phyloP scores from a whole-genome alignment of 2,797 vertebrate genomes.

The Atherinosoma microstoma region DNA sequence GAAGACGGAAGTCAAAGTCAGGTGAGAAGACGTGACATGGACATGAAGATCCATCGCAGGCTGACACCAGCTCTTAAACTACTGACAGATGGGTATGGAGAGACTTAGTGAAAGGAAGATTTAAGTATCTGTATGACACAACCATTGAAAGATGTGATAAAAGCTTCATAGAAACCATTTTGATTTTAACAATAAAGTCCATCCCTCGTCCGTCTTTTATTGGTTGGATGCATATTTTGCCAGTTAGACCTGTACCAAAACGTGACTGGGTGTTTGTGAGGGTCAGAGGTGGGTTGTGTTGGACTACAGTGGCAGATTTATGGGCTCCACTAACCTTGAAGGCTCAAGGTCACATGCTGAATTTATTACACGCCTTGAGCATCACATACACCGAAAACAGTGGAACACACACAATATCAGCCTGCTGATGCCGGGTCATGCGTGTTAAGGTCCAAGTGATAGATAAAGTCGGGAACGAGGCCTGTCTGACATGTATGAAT shows the following conservation, averaged over 20 bases:
- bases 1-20: slow-evolving; percentile 36
- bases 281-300: slow-evolving; percentile 64
- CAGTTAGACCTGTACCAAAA: slow-evolving; percentile 21
- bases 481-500: slow-evolving; percentile 21
- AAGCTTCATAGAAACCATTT: slow-evolving; percentile 20
- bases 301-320: slow-evolving; percentile 71
- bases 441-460: slow-evolving; percentile 31
- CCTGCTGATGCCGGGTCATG: slow-evolving; percentile 31
- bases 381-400: slow-evolving; percentile 28
- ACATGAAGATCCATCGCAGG: slow-evolving; percentile 55
- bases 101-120: slow-evolving; percentile 14
- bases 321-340: slow-evolving; percentile 52
- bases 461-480: slow-evolving; percentile 54
- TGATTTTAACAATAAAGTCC: slow-evolving; percentile 25
- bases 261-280: slow-evolving; percentile 51
- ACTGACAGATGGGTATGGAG: slow-evolving; percentile 35
- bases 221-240: slow-evolving; percentile 15
- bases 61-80: slow-evolving; percentile 46
- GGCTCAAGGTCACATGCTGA: slow-evolving; percentile 71
- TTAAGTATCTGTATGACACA: slow-evolving; percentile 16
- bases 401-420: slow-evolving; percentile 24
- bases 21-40: slow-evolving; percentile 50
- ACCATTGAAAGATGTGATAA: slow-evolving; percentile 14
- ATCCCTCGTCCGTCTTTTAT: slow-evolving; percentile 18
- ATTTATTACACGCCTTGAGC: slow-evolving; percentile 69